These are phyloP conservation scores for Paramormyrops hopkinsi DNA, from an alignment of 2,797 vertebrate genomes.

Conservation along the genomic window DNA sequence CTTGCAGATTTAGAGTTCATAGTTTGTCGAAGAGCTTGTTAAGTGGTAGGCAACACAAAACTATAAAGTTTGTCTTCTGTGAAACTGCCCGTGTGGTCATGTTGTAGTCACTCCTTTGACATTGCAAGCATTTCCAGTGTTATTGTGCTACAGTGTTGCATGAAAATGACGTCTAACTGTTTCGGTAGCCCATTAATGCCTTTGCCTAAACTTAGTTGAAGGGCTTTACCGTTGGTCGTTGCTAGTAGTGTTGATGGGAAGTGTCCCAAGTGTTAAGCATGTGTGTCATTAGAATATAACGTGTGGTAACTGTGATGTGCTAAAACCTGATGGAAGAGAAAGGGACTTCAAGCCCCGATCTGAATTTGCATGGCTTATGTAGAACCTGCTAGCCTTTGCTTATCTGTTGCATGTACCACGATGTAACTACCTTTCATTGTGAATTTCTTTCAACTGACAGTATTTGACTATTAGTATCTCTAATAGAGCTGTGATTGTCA, in stretches of 20 bases:
- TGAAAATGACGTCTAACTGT: conserved; percentile 9
- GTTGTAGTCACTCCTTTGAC: conserved; percentile 8
- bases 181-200: background rate
- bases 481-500: background rate
- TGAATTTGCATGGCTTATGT: background rate
- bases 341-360: background rate
- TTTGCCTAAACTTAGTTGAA: background rate
- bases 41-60: conserved; percentile 16
- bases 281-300: background rate
- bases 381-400: conserved; percentile 11
- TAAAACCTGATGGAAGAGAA: background rate
- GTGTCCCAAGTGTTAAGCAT: background rate
- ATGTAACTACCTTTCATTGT: background rate
- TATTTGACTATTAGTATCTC: background rate
- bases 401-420: background rate
- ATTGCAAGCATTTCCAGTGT: conserved; percentile 20
- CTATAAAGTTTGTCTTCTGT: conserved; percentile 7
- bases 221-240: background rate
- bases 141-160: conserved; percentile 8
- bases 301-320: background rate
- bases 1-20: background rate
- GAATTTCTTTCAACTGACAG: background rate
- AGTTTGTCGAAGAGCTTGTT: conserved; percentile 14
- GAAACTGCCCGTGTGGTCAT: background rate
- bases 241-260: background rate